These are phyloP conservation scores for Iphiclides podalirius DNA, from an alignment of 2,888 invertebrate genomes.

Conservation along the genomic window DNA sequence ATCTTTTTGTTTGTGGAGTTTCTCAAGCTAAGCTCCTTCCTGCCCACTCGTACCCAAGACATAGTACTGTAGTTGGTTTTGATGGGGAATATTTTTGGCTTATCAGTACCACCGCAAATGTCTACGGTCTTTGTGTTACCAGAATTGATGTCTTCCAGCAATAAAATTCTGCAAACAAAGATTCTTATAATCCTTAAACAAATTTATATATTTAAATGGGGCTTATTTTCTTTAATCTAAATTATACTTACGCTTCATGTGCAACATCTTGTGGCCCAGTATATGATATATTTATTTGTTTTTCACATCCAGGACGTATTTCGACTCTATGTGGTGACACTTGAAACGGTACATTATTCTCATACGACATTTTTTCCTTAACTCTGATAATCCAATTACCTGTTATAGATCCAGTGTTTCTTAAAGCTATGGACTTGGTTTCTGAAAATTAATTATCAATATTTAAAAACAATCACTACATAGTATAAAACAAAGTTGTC, in stretches of 20 bases:
- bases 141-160: slow-evolving; percentile 54
- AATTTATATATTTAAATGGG: too few relatives aligned
- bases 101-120: slow-evolving; percentile 50
- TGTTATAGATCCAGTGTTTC: slow-evolving; percentile 52
- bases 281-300: slow-evolving; percentile 45
- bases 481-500: too few relatives aligned
- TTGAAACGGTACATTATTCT: slow-evolving; percentile 45
- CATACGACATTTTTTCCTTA: slow-evolving; percentile 32
- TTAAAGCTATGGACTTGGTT: slow-evolving; percentile 43
- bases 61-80: slow-evolving; percentile 56
- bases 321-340: slow-evolving; percentile 50
- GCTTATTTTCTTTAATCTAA: background rate
- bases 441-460: slow-evolving; percentile 52
- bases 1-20: slow-evolving; percentile 56
- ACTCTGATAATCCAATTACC: slow-evolving; percentile 57
- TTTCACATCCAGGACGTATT: slow-evolving; percentile 44
- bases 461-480: too few relatives aligned
- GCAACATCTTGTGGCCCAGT: slow-evolving; percentile 47
- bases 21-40: slow-evolving; percentile 65
- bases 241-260: slow-evolving; percentile 50
- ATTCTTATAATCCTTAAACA: too few relatives aligned
- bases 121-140: slow-evolving; percentile 47
- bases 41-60: slow-evolving; percentile 60
- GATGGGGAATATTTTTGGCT: slow-evolving; percentile 56
- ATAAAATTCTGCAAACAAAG: slow-evolving; percentile 45